Evolutionary conservation across 2,113 vertebrate genomes (phyloP).

Genomic region (Pomatostomus ruficeps): DNA sequence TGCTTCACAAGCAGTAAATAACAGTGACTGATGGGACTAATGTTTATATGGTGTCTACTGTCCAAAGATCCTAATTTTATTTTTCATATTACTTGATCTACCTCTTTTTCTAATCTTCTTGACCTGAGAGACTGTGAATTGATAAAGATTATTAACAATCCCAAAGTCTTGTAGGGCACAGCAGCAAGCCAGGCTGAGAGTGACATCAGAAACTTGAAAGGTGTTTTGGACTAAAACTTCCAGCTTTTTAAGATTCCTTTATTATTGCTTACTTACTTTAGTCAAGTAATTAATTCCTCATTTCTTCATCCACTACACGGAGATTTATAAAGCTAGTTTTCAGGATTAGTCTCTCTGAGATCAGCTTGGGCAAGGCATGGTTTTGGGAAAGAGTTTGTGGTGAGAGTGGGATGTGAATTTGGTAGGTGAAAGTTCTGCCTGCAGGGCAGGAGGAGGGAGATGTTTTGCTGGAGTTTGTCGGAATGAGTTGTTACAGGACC

Average conservation of each 20-base stretch:
- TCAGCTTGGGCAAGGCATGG: neutral
- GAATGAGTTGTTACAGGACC: constrained; percentile 12
- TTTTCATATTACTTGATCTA: neutral
- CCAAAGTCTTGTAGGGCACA: neutral
- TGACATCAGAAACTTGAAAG: neutral
- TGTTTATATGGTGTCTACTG: neutral
- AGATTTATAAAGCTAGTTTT: neutral
- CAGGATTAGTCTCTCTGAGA: neutral
- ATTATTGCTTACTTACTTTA: neutral
- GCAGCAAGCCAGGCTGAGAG: neutral
- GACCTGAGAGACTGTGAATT: neutral
- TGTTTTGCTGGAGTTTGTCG: neutral
- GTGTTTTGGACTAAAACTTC: neutral
- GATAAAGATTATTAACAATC: neutral
- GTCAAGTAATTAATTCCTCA: neutral
- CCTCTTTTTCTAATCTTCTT: neutral
- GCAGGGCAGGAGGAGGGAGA: neutral
- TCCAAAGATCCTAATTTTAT: neutral
- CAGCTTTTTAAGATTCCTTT: neutral
- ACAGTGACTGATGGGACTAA: neutral
- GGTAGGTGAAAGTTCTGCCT: neutral
- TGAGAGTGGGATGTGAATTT: neutral
- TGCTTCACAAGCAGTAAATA: neutral
- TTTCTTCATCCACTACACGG: neutral
- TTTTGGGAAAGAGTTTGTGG: neutral